phyloP scores from a whole-genome alignment of 1,140 invertebrate species.

The Orchestia grillus region DNA sequence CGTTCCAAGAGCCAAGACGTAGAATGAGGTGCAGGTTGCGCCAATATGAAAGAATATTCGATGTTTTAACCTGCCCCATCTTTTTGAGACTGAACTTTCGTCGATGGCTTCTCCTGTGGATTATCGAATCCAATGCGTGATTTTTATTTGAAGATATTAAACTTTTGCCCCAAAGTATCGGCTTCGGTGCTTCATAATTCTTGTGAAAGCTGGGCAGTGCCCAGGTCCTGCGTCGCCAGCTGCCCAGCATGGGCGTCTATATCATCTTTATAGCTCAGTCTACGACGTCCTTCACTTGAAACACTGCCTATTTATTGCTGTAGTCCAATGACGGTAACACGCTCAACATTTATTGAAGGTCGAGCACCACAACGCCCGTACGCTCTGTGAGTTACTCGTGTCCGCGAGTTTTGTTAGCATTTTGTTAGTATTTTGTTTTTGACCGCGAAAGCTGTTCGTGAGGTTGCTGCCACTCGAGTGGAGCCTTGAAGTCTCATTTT shows the following conservation, averaged over 20 bases:
- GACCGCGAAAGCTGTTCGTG: neutral
- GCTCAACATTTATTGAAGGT: neutral
- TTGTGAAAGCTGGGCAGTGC: neutral
- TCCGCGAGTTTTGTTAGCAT: neutral
- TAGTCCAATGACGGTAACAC: neutral
- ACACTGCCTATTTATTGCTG: neutral
- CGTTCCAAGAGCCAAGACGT: neutral
- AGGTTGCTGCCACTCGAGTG: neutral
- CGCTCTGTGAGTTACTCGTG: neutral
- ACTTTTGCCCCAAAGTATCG: neutral
- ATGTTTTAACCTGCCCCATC: neutral
- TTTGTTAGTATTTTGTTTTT: neutral
- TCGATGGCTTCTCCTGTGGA: neutral
- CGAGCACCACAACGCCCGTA: neutral
- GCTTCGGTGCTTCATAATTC: neutral
- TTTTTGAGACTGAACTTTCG: neutral
- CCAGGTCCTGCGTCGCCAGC: neutral
- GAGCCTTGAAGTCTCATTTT: neutral
- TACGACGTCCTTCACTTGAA: neutral
- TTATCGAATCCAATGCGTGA: neutral
- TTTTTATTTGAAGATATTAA: neutral
- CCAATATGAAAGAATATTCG: neutral
- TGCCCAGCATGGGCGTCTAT: neutral
- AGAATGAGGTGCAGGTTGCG: neutral
- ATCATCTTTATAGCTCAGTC: neutral